Percentiles rank a stretch among this genome's conserved stretches.
These are phyloP conservation scores for Proisotoma minuta DNA, from an alignment of 2,888 invertebrate genomes.

Conservation along the genomic window DNA sequence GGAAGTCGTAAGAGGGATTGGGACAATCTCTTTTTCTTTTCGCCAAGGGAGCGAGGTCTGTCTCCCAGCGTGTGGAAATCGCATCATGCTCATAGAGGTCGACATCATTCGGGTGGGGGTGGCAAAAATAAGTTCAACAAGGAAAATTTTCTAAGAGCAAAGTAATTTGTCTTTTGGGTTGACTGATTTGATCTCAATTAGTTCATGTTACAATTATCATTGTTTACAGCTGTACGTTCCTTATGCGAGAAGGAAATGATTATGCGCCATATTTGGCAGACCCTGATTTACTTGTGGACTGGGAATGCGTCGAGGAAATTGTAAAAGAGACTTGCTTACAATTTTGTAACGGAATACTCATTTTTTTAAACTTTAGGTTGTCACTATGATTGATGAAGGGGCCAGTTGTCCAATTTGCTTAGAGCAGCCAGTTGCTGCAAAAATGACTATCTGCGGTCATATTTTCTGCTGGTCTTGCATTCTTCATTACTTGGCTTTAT, in stretches of 20 bases:
- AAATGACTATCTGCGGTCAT: constrained; percentile 91
- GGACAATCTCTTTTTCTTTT: constrained; percentile 87
- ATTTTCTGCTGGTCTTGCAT: constrained; percentile 95
- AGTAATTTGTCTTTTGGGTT: constrained; percentile 58
- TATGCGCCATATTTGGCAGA: constrained; percentile 71
- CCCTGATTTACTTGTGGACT: constrained; percentile 84
- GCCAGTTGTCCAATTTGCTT: constrained; percentile 89
- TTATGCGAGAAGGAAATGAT: constrained; percentile 73
- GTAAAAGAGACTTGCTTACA: constrained; percentile 57
- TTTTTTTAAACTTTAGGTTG: constrained; percentile 19
- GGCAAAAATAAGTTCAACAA: constrained; percentile 72
- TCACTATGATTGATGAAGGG: constrained; percentile 53
- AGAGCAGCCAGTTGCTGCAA: constrained; percentile 76
- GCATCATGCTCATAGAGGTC: constrained; percentile 41
- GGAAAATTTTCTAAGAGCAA: constrained; percentile 89
- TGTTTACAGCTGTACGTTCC: constrained; percentile 79
- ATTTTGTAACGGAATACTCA: neutral
- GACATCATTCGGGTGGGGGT: constrained; percentile 26
- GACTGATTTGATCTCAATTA: constrained; percentile 17
- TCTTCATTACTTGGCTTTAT: constrained; percentile 81
- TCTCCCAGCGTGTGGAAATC: constrained; percentile 36
- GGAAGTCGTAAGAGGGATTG: constrained; percentile 88
- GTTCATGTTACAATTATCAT: constrained; percentile 18
- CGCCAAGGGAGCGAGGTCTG: constrained; percentile 56
- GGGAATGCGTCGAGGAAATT: constrained; percentile 89